Evolutionary conservation across 2,797 vertebrate genomes (phyloP), one percentile per base, ranked within the genome.

Genomic region (Thalassophryne amazonica): DNA sequence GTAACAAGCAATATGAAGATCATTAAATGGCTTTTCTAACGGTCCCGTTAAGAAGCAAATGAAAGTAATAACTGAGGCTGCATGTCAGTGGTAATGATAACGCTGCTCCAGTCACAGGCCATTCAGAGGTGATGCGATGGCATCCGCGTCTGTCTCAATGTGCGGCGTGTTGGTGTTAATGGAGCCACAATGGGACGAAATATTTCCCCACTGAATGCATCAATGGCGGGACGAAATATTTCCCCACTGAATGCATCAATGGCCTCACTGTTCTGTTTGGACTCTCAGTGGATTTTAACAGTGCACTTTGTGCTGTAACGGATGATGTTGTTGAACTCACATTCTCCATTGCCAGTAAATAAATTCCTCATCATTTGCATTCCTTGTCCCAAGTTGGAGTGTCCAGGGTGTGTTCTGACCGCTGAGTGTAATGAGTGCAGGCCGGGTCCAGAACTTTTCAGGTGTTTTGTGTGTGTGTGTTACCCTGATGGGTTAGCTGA

Each of bases 321-420:
- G 34, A 25, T 41, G 39, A 48, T 14, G 7, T 40, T 1, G 20
- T 32, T 34, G 33, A 40, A 38, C 40, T 17, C 37, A 22, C 38
- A 38, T 17, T 16, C 39, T 61, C 32, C 32, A 6, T 30, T 41
- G 32, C 48, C 62, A 57, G 52, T 55, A 30, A 54, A 73, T 38
- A 21, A 75, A 71, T 72, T 63, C 43, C 25, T 42, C 42, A 4
- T n/a, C 52, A 67, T 81, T 73, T 79, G 59, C 76, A 73, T 70
- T 65, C 43, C 35, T 56, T 6, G 10, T 31, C 27, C 34, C 55
- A 17, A 58, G 21, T n/a, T n/a, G n/a, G n/a, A n/a, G n/a, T n/a
- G n/a, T n/a, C n/a, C n/a, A n/a, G n/a, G n/a, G n/a, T n/a, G n/a
- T n/a, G n/a, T n/a, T n/a, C n/a, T n/a, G n/a, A n/a, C n/a, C n/a